Evolutionary conservation across 2,888 invertebrate genomes (phyloP).

Genomic region (Ophraella communa): DNA sequence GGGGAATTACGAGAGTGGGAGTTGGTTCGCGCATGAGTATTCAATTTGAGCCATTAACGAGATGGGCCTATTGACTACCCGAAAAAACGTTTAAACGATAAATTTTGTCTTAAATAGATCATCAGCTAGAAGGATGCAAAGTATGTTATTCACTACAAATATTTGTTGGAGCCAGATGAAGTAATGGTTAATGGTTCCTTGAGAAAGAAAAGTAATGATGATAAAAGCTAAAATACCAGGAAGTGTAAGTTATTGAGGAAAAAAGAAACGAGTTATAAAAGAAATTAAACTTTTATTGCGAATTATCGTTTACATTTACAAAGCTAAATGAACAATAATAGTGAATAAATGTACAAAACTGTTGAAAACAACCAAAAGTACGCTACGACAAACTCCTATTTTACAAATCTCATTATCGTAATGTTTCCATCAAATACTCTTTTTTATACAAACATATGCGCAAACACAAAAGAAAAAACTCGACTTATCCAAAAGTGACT

Average conservation of each 20-base stretch:
- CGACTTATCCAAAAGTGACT: neutral
- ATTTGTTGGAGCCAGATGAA: too few relatives aligned
- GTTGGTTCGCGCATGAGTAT: too few relatives aligned
- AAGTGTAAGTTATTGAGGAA: neutral
- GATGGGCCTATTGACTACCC: too few relatives aligned
- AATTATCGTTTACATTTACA: slow-evolving; percentile 36
- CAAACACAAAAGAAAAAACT: neutral
- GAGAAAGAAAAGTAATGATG: too few relatives aligned
- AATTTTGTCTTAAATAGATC: too few relatives aligned
- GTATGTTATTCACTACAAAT: too few relatives aligned
- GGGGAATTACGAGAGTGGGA: too few relatives aligned
- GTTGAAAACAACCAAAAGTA: slow-evolving; percentile 23
- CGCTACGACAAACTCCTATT: slow-evolving; percentile 14
- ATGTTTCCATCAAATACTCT: slow-evolving; percentile 9
- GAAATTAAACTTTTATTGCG: slow-evolving; percentile 37
- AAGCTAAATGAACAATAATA: slow-evolving; percentile 36
- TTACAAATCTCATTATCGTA: slow-evolving; percentile 16
- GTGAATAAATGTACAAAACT: slow-evolving; percentile 31
- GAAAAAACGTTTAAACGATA: too few relatives aligned
- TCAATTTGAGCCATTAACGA: too few relatives aligned
- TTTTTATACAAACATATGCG: slow-evolving; percentile 11
- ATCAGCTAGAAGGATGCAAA: too few relatives aligned
- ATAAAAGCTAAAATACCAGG: neutral
- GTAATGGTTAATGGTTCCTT: too few relatives aligned
- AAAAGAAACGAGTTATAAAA: slow-evolving; percentile 2